phyloP scores from a whole-genome alignment of 35 echinoderm and acorn worm species.

The Amphiura filiformis region DNA sequence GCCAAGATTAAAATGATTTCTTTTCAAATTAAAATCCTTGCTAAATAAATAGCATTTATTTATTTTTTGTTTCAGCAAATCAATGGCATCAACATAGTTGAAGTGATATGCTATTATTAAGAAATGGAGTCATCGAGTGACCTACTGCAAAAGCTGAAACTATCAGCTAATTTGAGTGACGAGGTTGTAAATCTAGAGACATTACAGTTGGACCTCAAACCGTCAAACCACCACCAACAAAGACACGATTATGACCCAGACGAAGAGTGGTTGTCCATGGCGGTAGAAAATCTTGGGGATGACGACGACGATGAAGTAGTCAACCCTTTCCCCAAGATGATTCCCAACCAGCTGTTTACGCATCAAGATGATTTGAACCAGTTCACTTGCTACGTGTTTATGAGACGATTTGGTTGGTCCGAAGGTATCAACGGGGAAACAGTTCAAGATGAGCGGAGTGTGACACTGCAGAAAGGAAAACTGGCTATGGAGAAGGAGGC shows the following conservation, averaged over 20 bases:
- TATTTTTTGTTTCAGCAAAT: too few species aligned
- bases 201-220: background rate
- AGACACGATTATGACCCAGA: constrained; percentile 59
- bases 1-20: too few species aligned
- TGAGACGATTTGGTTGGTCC: constrained; percentile 93
- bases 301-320: constrained; percentile 32
- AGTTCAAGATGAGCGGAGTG: constrained; percentile 1
- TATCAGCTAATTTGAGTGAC: background rate
- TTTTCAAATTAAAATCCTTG: too few species aligned
- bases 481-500: constrained; percentile 26
- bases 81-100: too few species aligned
- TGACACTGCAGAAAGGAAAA: background rate
- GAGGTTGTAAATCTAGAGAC: background rate
- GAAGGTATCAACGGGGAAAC: constrained; percentile 29
- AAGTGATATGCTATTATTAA: too few species aligned
- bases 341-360: constrained; percentile 46
- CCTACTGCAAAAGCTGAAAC: background rate
- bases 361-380: constrained; percentile 63
- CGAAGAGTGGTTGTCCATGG: constrained; percentile 62
- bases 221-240: background rate
- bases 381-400: constrained; percentile 86
- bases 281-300: constrained; percentile 58
- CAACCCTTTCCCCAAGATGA: constrained; percentile 68
- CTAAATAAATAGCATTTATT: too few species aligned
- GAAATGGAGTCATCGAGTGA: background rate